Base-by-base conservation (phyloP, 2,888 invertebrate species). In the Pachymerium ferrugineum region DNA sequence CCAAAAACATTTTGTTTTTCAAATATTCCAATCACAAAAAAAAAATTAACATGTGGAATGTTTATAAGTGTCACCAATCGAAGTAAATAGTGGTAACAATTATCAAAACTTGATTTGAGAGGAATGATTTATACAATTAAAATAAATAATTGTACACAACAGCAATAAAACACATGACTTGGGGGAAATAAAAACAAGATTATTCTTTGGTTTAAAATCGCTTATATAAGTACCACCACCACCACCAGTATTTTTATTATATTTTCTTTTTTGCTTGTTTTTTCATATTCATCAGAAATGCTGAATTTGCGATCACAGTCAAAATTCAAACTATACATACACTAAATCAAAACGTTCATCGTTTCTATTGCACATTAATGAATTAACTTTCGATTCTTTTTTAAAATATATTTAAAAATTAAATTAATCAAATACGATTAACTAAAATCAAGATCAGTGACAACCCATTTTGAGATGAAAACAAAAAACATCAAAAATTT, bases 291-390 rank as follows among this genome's bases (percentile, higher is more conserved):
- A n/a, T n/a, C n/a, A n/a, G n/a, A n/a, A n/a, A n/a, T n/a, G n/a
- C n/a, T n/a, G n/a, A n/a, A n/a, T n/a, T n/a, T n/a, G n/a, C 47
- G 25, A 62, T 62, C 62, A 62, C 62, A 62, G 62, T 62, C 62
- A 14, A 62, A 62, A 28, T 28, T 62, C 25, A 62, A 62, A 62
- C 22, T 62, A 62, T 62, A 62, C 62, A 62, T 10, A 62, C 28
- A 25, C 10, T 2, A 19, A 19, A 54, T 10, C 19, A 4, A n/a
- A 54, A 54, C 47, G 10, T 38, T 14, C 16, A 54, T 54, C 47
- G 6, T 28, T 22, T 62, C 62, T 62, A 62, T 62, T 62, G 62
- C 62, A 62, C 62, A 25, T 28, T 62, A 8, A 25, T 62, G 22
- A 28, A 47, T 16, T 38, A 12, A 35, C n/a, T 35, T 35, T 35